A percentile compares a stretch with the other conserved stretches of the same genome.
Conservation (phyloP, 2,113 vertebrate species). For the Plectropomus leopardus region DNA sequence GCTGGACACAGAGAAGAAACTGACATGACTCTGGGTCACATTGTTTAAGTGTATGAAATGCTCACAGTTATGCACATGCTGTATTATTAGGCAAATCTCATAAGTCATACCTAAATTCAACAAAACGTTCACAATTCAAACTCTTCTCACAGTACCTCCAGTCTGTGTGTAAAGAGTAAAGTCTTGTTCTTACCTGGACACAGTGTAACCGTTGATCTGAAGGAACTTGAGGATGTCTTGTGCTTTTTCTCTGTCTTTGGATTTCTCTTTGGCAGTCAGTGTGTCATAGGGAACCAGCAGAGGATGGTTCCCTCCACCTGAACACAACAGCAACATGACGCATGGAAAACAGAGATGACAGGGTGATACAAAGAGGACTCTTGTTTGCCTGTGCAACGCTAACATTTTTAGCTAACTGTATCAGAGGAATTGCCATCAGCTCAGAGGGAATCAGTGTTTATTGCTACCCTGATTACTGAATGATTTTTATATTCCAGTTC, state of each 20-base stretch:
- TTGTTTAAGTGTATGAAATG: neutral
- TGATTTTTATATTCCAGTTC: neutral
- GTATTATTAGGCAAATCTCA: neutral
- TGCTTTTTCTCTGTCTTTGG: constrained; percentile 94
- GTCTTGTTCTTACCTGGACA: constrained; percentile 87
- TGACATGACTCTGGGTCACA: neutral
- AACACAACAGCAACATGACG: constrained; percentile 8
- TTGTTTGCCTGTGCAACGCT: neutral
- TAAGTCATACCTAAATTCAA: neutral
- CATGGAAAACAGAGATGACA: neutral
- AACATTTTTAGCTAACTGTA: too few species aligned
- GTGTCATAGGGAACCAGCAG: constrained; percentile 96
- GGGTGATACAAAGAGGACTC: neutral
- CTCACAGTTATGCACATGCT: neutral
- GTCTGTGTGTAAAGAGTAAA: neutral
- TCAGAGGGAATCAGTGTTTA: neutral
- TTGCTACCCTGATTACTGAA: neutral
- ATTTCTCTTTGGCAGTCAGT: constrained; percentile 97
- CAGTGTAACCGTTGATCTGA: constrained; percentile 95
- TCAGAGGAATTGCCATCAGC: too few species aligned
- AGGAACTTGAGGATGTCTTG: constrained; percentile 97
- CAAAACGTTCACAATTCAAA: neutral
- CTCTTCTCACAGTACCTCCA: neutral
- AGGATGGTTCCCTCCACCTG: constrained; percentile 95
- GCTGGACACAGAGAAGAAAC: too few species aligned